These are phyloP conservation scores for Odontesthes bonariensis DNA, from an alignment of 2,113 vertebrate species.

Conservation along the genomic window DNA sequence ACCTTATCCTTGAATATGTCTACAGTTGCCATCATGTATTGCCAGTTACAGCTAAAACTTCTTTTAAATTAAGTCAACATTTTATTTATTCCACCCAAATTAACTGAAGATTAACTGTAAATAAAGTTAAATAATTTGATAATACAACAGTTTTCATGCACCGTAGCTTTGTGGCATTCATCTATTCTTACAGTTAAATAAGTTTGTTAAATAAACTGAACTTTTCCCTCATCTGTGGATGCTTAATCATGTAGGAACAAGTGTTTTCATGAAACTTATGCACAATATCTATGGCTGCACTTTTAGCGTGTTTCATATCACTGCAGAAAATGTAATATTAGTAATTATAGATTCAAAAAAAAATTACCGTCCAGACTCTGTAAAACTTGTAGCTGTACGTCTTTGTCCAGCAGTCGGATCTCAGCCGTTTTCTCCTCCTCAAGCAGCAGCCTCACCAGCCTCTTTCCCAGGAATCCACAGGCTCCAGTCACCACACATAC, in stretches of 20 bases:
- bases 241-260: not conserved
- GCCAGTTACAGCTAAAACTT: no score
- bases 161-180: no score
- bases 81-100: not conserved
- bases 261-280: no score
- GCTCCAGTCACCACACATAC: conserved; percentile 92
- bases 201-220: not conserved
- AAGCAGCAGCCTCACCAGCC: conserved; percentile 84
- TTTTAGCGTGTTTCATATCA: not conserved
- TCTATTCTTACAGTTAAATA: not conserved
- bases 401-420: conserved; percentile 87
- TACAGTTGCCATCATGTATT: not conserved
- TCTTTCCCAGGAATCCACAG: conserved; percentile 89
- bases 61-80: not conserved
- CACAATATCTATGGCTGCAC: not conserved
- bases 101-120: not conserved
- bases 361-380: conserved; percentile 76
- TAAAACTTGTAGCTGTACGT: conserved; percentile 67
- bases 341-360: no score
- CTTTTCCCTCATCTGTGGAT: not conserved
- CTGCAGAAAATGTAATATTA: not conserved
- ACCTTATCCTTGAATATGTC: no score
- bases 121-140: not conserved
- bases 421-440: conserved; percentile 86
- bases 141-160: not conserved